phyloP scores from a whole-genome alignment of 2,888 invertebrate species.

The Atrina japonica region DNA sequence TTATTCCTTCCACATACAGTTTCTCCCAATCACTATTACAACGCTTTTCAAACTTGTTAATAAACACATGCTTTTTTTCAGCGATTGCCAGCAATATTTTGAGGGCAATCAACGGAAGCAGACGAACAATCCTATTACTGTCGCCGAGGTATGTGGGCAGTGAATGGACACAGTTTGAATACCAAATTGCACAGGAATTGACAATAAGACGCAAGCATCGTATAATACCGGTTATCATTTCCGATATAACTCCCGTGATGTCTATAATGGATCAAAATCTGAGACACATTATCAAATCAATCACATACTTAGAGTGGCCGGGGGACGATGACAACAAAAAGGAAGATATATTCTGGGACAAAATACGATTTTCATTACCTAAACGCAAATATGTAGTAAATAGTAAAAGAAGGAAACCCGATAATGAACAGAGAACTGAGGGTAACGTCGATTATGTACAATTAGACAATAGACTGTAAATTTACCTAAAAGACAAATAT shows the following conservation, averaged over 20 bases:
- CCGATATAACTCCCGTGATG: slow-evolving; percentile 53
- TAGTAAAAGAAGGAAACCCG: too few relatives aligned
- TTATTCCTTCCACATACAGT: too few relatives aligned
- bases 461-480: too few relatives aligned
- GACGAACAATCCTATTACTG: slow-evolving; percentile 63
- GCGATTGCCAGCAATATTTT: slow-evolving; percentile 69
- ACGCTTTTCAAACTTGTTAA: too few relatives aligned
- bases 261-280: slow-evolving; percentile 58
- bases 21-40: too few relatives aligned
- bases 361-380: slow-evolving; percentile 60
- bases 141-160: slow-evolving; percentile 62
- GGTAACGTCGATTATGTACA: too few relatives aligned
- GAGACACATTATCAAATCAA: slow-evolving; percentile 56
- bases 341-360: slow-evolving; percentile 61
- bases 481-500: too few relatives aligned
- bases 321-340: slow-evolving; percentile 45
- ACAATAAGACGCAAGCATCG: slow-evolving; percentile 66
- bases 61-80: slow-evolving; percentile 52
- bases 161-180: slow-evolving; percentile 68
- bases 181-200: slow-evolving; percentile 68
- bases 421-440: too few relatives aligned
- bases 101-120: slow-evolving; percentile 59
- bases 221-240: slow-evolving; percentile 66
- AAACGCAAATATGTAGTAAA: slow-evolving; percentile 38
- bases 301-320: slow-evolving; percentile 66